These are phyloP conservation scores for Acanthis flammea DNA, from an alignment of 2,797 vertebrate species.

Conservation along the genomic window DNA sequence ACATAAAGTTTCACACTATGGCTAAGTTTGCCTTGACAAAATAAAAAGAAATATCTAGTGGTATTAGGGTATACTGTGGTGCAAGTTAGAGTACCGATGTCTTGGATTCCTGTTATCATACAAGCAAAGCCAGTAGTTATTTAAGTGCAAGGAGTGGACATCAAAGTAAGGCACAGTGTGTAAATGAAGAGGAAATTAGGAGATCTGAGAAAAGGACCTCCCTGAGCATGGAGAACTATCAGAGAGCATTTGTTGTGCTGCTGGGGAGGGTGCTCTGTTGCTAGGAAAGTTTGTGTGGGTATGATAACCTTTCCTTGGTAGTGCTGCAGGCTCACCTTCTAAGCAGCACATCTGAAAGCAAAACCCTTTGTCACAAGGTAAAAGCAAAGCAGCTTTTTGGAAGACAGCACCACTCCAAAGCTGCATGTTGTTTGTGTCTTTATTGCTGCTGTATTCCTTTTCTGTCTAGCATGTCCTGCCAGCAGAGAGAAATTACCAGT, in stretches of 20 bases:
- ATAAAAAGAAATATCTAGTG: background rate
- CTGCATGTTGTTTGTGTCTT: background rate
- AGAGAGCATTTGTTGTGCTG: background rate
- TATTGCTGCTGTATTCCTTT: background rate
- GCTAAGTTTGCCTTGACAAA: background rate
- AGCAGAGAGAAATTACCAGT: background rate
- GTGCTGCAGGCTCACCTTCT: background rate
- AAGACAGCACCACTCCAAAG: background rate
- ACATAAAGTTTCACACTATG: background rate
- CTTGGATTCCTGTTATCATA: background rate
- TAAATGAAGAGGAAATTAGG: background rate
- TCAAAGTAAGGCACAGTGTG: background rate
- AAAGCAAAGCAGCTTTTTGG: background rate
- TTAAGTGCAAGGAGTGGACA: background rate
- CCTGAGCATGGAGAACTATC: accelerated
- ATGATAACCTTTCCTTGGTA: background rate
- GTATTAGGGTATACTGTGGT: background rate
- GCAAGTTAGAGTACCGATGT: background rate
- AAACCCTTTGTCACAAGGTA: background rate
- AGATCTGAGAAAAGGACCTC: background rate
- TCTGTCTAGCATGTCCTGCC: background rate
- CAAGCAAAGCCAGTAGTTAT: background rate
- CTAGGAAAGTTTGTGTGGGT: accelerated
- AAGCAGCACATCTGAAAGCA: accelerated
- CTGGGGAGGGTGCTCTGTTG: background rate